Evolutionary conservation across 2,113 vertebrate genomes (phyloP).

Genomic region (Anolis sagrei): DNA sequence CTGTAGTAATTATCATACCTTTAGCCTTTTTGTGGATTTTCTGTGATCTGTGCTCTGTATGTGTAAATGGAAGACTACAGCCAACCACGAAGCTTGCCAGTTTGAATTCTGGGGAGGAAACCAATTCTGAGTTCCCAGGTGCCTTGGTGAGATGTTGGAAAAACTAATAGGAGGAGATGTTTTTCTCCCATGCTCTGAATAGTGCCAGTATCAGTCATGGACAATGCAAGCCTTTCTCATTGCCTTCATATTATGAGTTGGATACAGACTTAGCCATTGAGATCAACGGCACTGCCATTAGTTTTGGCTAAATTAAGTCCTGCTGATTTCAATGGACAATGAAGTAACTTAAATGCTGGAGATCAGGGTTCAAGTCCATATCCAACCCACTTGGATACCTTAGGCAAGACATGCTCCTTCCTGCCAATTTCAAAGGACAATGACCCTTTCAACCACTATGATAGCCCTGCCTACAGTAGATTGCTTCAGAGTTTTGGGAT

Average conservation of each 20-base stretch:
- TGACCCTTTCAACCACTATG: no score
- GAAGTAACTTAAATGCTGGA: no score
- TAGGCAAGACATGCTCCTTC: no score
- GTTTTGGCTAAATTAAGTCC: not conserved
- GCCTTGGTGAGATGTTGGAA: not conserved
- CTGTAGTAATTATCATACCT: slow-evolving; percentile 51
- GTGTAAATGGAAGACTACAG: slow-evolving; percentile 34
- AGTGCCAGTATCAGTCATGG: not conserved
- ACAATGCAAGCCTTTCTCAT: not conserved
- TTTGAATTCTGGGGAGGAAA: slow-evolving; percentile 49
- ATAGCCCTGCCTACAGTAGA: no score
- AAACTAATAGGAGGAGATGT: not conserved
- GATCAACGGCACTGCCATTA: not conserved
- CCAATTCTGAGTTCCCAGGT: not conserved
- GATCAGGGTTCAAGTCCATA: no score
- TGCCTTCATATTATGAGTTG: not conserved
- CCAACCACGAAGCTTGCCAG: slow-evolving; percentile 24
- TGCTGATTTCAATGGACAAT: not conserved
- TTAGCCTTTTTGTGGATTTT: slow-evolving; percentile 46
- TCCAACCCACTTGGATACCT: no score
- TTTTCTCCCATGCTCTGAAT: not conserved
- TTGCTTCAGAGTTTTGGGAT: not conserved
- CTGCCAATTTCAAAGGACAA: no score
- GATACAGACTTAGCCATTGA: not conserved
- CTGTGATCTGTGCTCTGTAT: slow-evolving; percentile 33